Percentiles rank a stretch among this genome's conserved stretches.
Conservation (phyloP, 2,888 invertebrate genomes). For the Agriopis marginaria region DNA sequence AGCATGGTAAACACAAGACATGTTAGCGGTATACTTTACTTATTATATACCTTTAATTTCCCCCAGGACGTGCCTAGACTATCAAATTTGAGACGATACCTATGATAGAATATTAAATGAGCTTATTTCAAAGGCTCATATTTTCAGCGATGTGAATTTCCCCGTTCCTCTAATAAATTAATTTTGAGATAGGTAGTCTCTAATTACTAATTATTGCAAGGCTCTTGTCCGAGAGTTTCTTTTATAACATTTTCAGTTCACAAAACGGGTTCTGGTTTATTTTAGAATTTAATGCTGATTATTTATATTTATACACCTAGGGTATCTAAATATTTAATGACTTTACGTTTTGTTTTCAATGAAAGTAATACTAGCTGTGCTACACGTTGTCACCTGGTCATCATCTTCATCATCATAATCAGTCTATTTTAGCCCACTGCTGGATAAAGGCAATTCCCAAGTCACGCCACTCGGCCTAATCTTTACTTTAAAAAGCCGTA, state of each 20-base stretch:
- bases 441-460: too few relatives aligned
- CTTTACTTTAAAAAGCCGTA: too few relatives aligned
- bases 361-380: too few relatives aligned
- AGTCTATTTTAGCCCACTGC: too few relatives aligned
- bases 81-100: slow-evolving; percentile 44
- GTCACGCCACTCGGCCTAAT: too few relatives aligned
- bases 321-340: not conserved
- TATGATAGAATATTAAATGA: slow-evolving; percentile 37
- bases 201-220: slow-evolving; percentile 51
- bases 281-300: slow-evolving; percentile 26
- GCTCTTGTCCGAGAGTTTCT: slow-evolving; percentile 37
- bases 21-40: slow-evolving; percentile 34
- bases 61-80: slow-evolving; percentile 48
- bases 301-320: not conserved
- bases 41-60: slow-evolving; percentile 56
- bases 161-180: slow-evolving; percentile 46
- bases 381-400: not conserved
- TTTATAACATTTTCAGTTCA: slow-evolving; percentile 26
- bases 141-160: slow-evolving; percentile 36
- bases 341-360: not conserved
- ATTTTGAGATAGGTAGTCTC: slow-evolving; percentile 48
- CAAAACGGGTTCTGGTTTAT: slow-evolving; percentile 24
- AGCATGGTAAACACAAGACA: slow-evolving; percentile 45
- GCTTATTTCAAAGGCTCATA: slow-evolving; percentile 32
- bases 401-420: too few relatives aligned